Base-by-base conservation (phyloP, 64 coral and sea anemone genomes). In the Platygyra sinensis region DNA sequence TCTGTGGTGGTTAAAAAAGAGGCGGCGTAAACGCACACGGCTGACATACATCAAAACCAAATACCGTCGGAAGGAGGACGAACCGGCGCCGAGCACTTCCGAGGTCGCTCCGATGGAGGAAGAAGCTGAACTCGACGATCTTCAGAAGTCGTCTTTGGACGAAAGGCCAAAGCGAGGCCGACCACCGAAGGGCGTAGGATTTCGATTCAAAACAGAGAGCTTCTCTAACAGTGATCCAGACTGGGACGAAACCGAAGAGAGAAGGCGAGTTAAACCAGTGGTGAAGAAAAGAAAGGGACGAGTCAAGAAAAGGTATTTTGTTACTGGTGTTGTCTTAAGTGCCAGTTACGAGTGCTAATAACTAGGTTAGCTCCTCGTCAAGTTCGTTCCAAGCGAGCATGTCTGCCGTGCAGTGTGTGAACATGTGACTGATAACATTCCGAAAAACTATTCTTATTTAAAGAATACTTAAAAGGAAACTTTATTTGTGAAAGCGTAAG, bases 1-100 rank as follows among this genome's bases (percentile, higher is more conserved):
- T 42, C 77, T 97, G 59, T 97, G 95, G 95, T 97, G 95, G 95
- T 72, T 97, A 54, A 97, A 95, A 77, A 95, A 97, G 72, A 94
- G 87, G 19, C 80, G 95, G 22, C 52, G 95, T 78, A 94, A 87
- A 62, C 95, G 95, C 0, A 73, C 88, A 31, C 76, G 95, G 1
- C 33, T 97, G 33, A 97, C 95, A 6, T 94, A 93, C 72, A 94
- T 97, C 22, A 97, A 97, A 73, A 52, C 95, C 27, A 92, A 88
- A 38, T 93, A 94, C 49, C 87, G 90, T 67, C 92, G 92, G 17
- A 97, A 94, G 54, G 90, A 97, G 18, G 95, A 93, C 22, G 95
- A 97, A 75, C 91, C 77, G 7, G 52, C 86, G 17, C 86, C 86
- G 74, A 77, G 86, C 32, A 61, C 86, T 77, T 88, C 86, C 59